A percentile compares a stretch with the other conserved stretches of the same genome.
Conservation (phyloP, 2,113 vertebrate species). For the Megalops atlanticus region DNA sequence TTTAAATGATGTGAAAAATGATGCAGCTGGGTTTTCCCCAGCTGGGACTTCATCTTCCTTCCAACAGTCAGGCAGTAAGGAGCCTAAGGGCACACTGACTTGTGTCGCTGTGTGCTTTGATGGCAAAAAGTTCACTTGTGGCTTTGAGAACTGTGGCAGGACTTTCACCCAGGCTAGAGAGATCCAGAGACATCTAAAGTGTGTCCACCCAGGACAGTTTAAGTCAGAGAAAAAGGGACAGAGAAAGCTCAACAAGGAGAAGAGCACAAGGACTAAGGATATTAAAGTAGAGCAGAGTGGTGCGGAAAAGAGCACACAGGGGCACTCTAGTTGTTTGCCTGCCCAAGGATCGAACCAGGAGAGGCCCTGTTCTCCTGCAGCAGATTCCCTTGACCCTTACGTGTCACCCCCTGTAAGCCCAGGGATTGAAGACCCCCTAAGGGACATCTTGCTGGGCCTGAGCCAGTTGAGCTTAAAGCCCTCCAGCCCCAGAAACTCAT, state of each 20-base stretch:
- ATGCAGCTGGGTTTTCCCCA: conserved; percentile 21
- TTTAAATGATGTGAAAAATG: conserved; percentile 39
- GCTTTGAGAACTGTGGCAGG: conserved; percentile 86
- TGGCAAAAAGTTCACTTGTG: conserved; percentile 84
- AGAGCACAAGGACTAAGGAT: conserved; percentile 50
- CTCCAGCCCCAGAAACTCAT: conserved; percentile 47
- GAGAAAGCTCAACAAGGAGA: conserved; percentile 56
- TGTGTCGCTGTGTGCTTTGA: conserved; percentile 83
- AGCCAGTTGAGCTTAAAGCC: conserved; percentile 86
- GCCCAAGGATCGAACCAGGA: conserved; percentile 39
- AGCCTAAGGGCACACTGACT: conserved; percentile 58
- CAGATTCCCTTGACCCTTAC: conserved; percentile 25
- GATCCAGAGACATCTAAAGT: conserved; percentile 84
- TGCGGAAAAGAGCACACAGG: conserved; percentile 41
- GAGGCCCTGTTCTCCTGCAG: conserved; percentile 9
- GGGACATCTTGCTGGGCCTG: conserved; percentile 84
- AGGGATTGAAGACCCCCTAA: conserved; percentile 73
- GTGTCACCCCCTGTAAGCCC: conserved; percentile 36
- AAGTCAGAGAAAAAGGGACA: conserved; percentile 77
- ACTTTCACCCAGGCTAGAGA: conserved; percentile 83
- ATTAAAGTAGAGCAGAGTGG: conserved; percentile 37
- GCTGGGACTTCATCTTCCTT: conserved; percentile 43
- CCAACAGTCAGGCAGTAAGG: conserved; percentile 35
- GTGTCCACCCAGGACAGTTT: conserved; percentile 79
- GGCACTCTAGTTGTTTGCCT: conserved; percentile 29